Percentiles rank a stretch among this genome's conserved stretches.
Evolutionary conservation across 2,888 invertebrate species (phyloP).

Genomic region (Acanthopleura granulata): DNA sequence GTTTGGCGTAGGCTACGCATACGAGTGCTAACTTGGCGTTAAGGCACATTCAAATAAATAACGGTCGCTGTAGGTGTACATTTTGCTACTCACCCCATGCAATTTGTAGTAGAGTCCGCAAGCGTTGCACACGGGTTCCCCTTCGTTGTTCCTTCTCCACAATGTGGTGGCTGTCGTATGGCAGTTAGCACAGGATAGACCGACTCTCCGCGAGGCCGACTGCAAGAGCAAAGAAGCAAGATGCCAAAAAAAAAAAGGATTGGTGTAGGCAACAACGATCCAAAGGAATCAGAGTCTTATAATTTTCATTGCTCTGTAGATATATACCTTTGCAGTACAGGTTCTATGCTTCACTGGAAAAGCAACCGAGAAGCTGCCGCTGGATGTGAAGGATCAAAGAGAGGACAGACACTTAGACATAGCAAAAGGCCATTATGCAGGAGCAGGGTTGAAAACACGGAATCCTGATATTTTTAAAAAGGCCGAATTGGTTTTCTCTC

Average conservation of each 20-base stretch:
- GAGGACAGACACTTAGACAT: too few species aligned
- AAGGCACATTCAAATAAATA: too few species aligned
- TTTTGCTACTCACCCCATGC: conserved; percentile 78
- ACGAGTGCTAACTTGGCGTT: too few species aligned
- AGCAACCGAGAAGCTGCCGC: too few species aligned
- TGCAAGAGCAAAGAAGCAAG: conserved; percentile 39
- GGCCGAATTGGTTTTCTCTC: too few species aligned
- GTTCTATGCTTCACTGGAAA: background rate
- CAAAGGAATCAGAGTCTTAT: conserved; percentile 5
- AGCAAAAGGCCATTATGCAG: too few species aligned
- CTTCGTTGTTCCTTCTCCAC: conserved; percentile 93
- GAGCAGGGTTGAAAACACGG: too few species aligned
- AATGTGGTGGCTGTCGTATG: conserved; percentile 90
- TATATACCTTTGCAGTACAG: background rate
- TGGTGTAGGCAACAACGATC: background rate
- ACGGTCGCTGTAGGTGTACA: too few species aligned
- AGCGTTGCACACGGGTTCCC: conserved; percentile 98
- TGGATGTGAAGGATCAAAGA: too few species aligned
- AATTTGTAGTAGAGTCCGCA: conserved; percentile 97
- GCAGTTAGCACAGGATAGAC: conserved; percentile 93
- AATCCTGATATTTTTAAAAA: too few species aligned
- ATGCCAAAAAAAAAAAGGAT: background rate
- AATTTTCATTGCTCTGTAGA: background rate
- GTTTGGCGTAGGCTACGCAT: too few species aligned
- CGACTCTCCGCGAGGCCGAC: conserved; percentile 81